These are phyloP conservation scores for Pachycephala philippinensis DNA, from an alignment of 2,113 vertebrate genomes.

Conservation along the genomic window DNA sequence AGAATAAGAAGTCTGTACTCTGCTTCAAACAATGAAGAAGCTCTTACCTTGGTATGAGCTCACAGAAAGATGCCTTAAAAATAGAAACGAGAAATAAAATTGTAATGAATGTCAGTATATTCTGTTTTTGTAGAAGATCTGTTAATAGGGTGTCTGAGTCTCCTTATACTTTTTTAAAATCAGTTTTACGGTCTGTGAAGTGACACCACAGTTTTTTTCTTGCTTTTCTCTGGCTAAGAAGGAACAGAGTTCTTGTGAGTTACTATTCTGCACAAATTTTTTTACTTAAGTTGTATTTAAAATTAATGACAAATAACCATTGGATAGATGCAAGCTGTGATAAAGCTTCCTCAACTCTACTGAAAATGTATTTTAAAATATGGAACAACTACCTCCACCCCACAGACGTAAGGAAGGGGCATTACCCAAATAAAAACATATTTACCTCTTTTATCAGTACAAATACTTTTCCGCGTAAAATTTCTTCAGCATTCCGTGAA, in stretches of 20 bases:
- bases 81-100: not conserved
- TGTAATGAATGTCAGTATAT: not conserved
- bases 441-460: not conserved
- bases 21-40: constrained; percentile 48
- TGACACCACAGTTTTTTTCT: not conserved
- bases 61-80: constrained; percentile 19
- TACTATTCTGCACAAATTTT: not conserved
- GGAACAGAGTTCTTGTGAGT: not conserved
- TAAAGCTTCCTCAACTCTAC: not conserved
- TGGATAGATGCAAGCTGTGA: not conserved
- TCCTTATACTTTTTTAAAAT: not conserved
- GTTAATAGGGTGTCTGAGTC: not conserved
- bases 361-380: not conserved
- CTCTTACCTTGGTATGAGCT: not conserved
- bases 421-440: not conserved
- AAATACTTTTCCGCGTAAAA: not conserved
- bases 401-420: not conserved
- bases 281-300: not conserved
- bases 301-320: not conserved
- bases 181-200: not conserved
- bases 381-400: not conserved
- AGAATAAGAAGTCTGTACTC: not conserved
- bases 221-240: not conserved
- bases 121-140: not conserved
- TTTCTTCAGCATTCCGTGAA: not conserved